phyloP scores from a whole-genome alignment of 2,797 vertebrate genomes.

The Paramormyrops hopkinsi region DNA sequence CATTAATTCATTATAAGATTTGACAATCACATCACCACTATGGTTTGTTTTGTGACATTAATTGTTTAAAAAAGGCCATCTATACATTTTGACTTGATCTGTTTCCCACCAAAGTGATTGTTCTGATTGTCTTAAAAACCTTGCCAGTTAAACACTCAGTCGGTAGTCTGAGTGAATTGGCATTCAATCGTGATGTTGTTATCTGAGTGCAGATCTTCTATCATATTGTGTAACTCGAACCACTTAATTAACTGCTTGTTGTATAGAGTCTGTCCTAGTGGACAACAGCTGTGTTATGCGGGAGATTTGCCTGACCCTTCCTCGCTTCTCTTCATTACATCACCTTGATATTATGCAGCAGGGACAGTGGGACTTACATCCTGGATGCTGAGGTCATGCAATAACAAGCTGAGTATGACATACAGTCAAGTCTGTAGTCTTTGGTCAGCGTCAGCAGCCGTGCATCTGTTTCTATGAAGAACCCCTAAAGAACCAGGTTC shows the following conservation, averaged over 20 bases:
- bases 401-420: not conserved
- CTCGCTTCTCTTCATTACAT: not conserved
- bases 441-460: not conserved
- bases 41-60: not conserved
- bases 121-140: not conserved
- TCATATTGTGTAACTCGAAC: not conserved
- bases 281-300: not conserved
- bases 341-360: not conserved
- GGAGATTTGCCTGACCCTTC: not conserved
- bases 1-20: not conserved
- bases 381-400: not conserved
- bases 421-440: not conserved
- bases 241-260: not conserved
- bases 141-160: not conserved
- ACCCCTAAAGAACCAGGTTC: not conserved
- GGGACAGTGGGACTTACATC: not conserved
- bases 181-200: not conserved
- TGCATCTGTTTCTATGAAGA: not conserved
- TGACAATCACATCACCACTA: not conserved
- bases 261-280: not conserved
- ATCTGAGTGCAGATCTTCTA: not conserved
- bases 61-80: constrained; percentile 4
- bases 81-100: constrained; percentile 15
- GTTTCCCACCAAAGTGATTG: constrained; percentile 16
- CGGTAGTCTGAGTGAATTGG: not conserved